Evolutionary conservation across 1,140 invertebrate genomes (phyloP), one percentile per base, ranked within the genome.

Genomic region (Oreohelix idahoensis): DNA sequence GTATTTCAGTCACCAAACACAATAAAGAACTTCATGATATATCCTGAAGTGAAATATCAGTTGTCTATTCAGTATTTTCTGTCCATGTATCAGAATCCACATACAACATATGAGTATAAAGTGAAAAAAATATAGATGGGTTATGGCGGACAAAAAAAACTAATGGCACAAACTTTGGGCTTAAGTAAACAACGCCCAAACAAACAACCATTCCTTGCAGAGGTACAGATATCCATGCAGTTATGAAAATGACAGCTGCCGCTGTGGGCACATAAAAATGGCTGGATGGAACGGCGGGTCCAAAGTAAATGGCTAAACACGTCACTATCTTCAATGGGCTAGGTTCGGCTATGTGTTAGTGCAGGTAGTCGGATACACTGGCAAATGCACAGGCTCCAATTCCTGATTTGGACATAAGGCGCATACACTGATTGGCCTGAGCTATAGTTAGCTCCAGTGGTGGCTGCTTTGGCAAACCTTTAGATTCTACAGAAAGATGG

Each of bases 361-460:
- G 91, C 51, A 92, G 88, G 83, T 91, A 92, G 86, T 91, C 90
- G 0, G 86, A 81, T 23, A 93, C 83, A 85, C 95, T 95, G 86
- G 96, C 96, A 94, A 99, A 99, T 91, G 97, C 97, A 95, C 97
- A 98, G 79, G 97, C 96, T 87, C 97, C 97, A 81, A 98, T 94
- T 79, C 96, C 97, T 79, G 95, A 94, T 89, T 95, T 95, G 70
- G 97, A 96, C 96, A 98, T 98, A 84, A 98, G 93, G 83, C 95
- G 95, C 86, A 98, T 95, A 87, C 98, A 94, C 92, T 97, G 96
- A 87, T 95, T 95, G 32, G 97, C 96, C 92, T 99, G 98, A 85
- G 96, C 95, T 89, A 97, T 95, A 87, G 97, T 96, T 86, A 97
- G 95, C 94, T 99, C 97, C 89, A 99, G 94, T 10, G 97, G 96